Evolutionary conservation across 2,888 invertebrate genomes (phyloP).

Genomic region (Aphodius sticticus): DNA sequence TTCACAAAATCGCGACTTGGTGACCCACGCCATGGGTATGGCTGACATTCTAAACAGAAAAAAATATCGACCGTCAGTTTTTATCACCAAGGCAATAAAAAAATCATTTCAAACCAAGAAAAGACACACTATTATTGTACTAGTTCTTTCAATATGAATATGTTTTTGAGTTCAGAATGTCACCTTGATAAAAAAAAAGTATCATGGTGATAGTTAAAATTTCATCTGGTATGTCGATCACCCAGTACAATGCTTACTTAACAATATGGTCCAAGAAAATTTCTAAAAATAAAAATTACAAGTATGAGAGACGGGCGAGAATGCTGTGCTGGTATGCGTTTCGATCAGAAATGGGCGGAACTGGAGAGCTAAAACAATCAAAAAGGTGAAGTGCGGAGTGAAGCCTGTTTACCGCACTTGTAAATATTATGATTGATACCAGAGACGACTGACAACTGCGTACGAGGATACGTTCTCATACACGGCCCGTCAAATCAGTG

Average conservation of each 20-base stretch:
- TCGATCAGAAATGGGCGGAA: not conserved
- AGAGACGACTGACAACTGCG: conserved; percentile 26
- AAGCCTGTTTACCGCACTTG: conserved; percentile 51
- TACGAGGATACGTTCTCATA: not conserved
- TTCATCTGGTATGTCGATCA: not conserved
- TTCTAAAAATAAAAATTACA: not conserved
- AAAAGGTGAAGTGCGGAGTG: conserved; percentile 52
- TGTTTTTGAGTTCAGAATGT: too few species aligned
- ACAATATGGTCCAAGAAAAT: not conserved
- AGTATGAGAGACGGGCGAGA: not conserved
- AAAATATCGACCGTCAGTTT: too few species aligned
- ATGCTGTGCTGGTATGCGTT: not conserved
- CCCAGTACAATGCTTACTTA: not conserved
- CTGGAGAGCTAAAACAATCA: conserved; percentile 29
- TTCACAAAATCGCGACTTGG: too few species aligned
- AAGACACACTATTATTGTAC: too few species aligned
- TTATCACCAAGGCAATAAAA: too few species aligned
- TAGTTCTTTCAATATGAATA: too few species aligned
- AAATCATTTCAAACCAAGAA: too few species aligned
- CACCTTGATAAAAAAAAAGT: too few species aligned
- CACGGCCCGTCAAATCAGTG: conserved; percentile 4
- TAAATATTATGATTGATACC: conserved; percentile 55
- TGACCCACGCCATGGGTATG: too few species aligned
- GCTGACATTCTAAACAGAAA: too few species aligned
- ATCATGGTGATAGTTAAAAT: too few species aligned